Percentiles rank a stretch among this genome's conserved stretches.
These are phyloP conservation scores for Danio kyathit DNA, from an alignment of 2,797 vertebrate genomes.

Conservation along the genomic window DNA sequence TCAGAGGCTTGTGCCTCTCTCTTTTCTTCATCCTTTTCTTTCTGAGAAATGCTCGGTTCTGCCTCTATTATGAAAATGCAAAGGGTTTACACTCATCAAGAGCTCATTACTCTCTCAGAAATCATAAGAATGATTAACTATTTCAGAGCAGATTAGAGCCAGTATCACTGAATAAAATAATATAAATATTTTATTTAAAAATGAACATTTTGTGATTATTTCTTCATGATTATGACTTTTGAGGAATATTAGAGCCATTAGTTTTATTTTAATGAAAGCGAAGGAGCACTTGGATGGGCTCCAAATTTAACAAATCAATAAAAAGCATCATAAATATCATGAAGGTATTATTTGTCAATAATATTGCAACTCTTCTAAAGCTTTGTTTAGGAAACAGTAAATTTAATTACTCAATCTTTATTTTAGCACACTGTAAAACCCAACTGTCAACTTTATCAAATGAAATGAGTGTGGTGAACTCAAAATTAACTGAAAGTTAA, in stretches of 20 bases:
- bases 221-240: background rate
- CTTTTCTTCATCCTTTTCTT: constrained; percentile 38
- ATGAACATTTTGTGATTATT: background rate
- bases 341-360: background rate
- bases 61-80: constrained; percentile 54
- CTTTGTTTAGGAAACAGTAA: background rate
- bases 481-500: too few relatives aligned
- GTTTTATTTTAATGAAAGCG: background rate
- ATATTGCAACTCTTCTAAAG: background rate
- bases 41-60: constrained; percentile 45
- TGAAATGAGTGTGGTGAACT: too few relatives aligned
- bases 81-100: constrained; percentile 50
- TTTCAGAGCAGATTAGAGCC: constrained; percentile 41
- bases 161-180: constrained; percentile 19
- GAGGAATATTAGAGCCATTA: background rate
- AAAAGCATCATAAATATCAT: background rate
- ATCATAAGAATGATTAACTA: constrained; percentile 45
- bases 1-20: constrained; percentile 51
- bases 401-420: background rate
- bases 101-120: constrained; percentile 49
- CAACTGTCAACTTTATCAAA: too few relatives aligned
- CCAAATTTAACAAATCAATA: background rate
- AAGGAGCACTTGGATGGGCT: background rate
- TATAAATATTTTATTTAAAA: background rate
- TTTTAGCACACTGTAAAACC: too few relatives aligned